These are phyloP conservation scores for Proisotoma minuta DNA, from an alignment of 2,888 invertebrate genomes.

Conservation along the genomic window DNA sequence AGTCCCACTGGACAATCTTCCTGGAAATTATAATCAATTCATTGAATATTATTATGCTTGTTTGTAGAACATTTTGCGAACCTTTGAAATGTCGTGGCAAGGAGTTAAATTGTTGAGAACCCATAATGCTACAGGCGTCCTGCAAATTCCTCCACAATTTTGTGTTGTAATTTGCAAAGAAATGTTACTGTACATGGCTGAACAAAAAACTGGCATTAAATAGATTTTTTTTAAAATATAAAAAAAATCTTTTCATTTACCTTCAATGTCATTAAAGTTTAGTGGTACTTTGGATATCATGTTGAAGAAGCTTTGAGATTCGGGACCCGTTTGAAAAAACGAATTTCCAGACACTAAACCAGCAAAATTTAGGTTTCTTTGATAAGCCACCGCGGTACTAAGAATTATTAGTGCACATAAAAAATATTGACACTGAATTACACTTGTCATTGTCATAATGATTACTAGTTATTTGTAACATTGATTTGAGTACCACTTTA, in stretches of 20 bases:
- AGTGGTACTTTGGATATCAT: not conserved
- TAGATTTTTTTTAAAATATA: not conserved
- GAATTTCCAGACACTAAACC: too few relatives aligned
- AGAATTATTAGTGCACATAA: too few relatives aligned
- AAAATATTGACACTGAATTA: too few relatives aligned
- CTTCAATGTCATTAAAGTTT: not conserved
- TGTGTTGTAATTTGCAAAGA: constrained; percentile 26
- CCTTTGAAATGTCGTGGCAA: constrained; percentile 35
- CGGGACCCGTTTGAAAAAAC: not conserved
- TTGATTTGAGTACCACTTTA: too few relatives aligned
- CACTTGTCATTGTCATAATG: too few relatives aligned
- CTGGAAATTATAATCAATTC: constrained; percentile 14
- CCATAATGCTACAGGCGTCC: constrained; percentile 36
- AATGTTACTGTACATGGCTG: constrained; percentile 36
- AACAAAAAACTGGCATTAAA: constrained; percentile 1
- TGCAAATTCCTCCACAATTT: constrained; percentile 31
- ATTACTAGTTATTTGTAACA: too few relatives aligned
- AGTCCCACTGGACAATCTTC: constrained; percentile 37
- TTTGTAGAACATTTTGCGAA: constrained; percentile 9
- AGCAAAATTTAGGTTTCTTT: too few relatives aligned
- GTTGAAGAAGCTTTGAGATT: not conserved
- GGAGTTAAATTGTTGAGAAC: constrained; percentile 34
- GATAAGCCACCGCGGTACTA: too few relatives aligned
- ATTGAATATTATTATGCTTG: constrained; percentile 1
- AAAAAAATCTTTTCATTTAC: not conserved